Evolutionary conservation across 2,797 vertebrate genomes (phyloP).

Genomic region (Astyanax mexicanus): DNA sequence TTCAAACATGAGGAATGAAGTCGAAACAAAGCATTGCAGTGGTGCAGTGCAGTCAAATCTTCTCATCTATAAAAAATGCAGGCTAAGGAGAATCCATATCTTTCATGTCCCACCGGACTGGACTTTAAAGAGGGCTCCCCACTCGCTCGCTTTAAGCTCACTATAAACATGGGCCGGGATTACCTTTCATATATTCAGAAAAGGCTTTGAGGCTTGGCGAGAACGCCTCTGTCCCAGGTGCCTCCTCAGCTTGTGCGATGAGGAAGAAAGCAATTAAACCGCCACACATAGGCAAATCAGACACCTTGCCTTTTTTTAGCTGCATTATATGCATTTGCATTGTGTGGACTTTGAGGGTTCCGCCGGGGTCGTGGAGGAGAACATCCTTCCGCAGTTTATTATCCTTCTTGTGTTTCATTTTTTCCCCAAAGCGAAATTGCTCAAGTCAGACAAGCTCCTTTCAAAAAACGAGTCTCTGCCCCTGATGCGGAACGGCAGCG

Average conservation of each 20-base stretch:
- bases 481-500: neutral
- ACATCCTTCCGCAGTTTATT: slow-evolving; percentile 12
- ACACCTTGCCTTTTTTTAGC: neutral
- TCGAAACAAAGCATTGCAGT: neutral
- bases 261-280: slow-evolving; percentile 35
- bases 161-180: slow-evolving; percentile 26
- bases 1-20: neutral
- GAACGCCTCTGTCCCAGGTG: slow-evolving; percentile 21
- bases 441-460: neutral
- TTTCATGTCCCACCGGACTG: slow-evolving; percentile 3
- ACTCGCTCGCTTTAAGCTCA: slow-evolving; percentile 30
- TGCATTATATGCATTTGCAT: neutral
- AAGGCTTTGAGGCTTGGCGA: slow-evolving; percentile 9
- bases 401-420: neutral
- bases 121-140: neutral
- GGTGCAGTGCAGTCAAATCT: neutral
- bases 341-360: neutral
- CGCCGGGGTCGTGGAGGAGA: neutral
- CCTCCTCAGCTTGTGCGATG: slow-evolving; percentile 30
- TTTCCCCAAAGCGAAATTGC: slow-evolving; percentile 1
- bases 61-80: neutral
- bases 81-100: slow-evolving; percentile 20
- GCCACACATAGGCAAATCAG: slow-evolving; percentile 1
- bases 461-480: neutral
- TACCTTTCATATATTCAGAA: slow-evolving; percentile 27